phyloP scores from a whole-genome alignment of 2,797 vertebrate genomes.

The Etheostoma perlongum region DNA sequence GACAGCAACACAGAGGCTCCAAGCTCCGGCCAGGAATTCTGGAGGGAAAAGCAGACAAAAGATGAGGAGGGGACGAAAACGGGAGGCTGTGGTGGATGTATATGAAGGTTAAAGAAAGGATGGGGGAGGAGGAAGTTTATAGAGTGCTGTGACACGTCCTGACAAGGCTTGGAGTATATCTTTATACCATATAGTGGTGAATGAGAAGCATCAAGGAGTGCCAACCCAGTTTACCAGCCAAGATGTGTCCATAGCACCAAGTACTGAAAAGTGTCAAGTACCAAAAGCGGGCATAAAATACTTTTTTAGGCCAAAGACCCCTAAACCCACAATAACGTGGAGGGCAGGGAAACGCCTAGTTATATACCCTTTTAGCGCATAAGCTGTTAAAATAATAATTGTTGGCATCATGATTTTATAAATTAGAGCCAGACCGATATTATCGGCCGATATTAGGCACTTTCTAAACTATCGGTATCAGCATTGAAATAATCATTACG shows the following conservation, averaged over 20 bases:
- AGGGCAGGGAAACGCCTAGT: too few species aligned
- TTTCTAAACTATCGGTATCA: too few species aligned
- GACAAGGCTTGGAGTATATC: conserved; percentile 9
- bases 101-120: conserved; percentile 56
- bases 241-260: background rate
- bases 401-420: too few species aligned
- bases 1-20: conserved; percentile 49
- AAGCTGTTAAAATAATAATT: too few species aligned
- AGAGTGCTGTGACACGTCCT: conserved; percentile 50
- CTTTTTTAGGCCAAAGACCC: too few species aligned
- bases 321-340: too few species aligned
- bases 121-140: conserved; percentile 46
- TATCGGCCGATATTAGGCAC: too few species aligned
- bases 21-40: conserved; percentile 70
- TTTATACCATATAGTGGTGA: background rate
- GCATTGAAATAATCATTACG: too few species aligned
- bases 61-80: conserved; percentile 50
- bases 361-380: too few species aligned
- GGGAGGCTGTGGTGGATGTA: conserved; percentile 38
- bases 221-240: too few species aligned
- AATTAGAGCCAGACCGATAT: too few species aligned
- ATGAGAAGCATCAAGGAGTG: background rate
- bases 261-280: background rate
- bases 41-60: conserved; percentile 79
- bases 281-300: too few species aligned